Conservation (phyloP, 1,140 invertebrate species). For the Meloidogyne floridensis region DNA sequence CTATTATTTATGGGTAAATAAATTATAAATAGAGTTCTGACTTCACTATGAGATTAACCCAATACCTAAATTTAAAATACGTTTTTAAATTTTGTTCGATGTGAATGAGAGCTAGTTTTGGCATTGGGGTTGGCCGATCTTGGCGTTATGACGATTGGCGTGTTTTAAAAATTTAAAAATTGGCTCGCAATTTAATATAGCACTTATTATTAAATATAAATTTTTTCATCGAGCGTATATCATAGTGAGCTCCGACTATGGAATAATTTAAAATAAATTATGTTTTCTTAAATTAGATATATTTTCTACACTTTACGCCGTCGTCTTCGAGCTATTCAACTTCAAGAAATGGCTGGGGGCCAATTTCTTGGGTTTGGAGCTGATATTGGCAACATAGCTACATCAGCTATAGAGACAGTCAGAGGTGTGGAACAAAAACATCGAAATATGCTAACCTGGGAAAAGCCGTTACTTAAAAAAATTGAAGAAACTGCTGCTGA, state of each 20-base stretch:
- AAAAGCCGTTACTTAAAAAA: conserved; percentile 62
- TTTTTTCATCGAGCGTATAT: too few species aligned
- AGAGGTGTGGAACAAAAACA: conserved; percentile 65
- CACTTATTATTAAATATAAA: too few species aligned
- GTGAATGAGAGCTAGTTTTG: too few species aligned
- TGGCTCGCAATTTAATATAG: too few species aligned
- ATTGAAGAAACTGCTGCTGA: conserved; percentile 65
- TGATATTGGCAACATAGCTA: conserved; percentile 63
- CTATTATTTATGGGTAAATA: conserved; percentile 55
- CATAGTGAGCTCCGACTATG: too few species aligned
- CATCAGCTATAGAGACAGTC: conserved; percentile 61
- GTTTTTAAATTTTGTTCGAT: too few species aligned
- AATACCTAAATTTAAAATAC: too few species aligned
- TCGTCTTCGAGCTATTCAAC: conserved; percentile 41
- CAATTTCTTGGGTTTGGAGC: conserved; percentile 64
- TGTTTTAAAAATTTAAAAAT: too few species aligned
- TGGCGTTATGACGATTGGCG: too few species aligned
- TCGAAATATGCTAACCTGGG: conserved; percentile 65
- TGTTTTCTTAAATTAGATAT: conserved; percentile 31
- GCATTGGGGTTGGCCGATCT: too few species aligned
- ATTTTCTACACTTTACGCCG: conserved; percentile 63
- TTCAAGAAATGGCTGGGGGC: conserved; percentile 64
- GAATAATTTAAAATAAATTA: background rate
- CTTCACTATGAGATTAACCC: too few species aligned
- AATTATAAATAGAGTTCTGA: background rate